Percentiles rank a stretch among this genome's conserved stretches.
phyloP scores from a whole-genome alignment of 2,113 vertebrate genomes.

The Gallinago jamesoni region DNA sequence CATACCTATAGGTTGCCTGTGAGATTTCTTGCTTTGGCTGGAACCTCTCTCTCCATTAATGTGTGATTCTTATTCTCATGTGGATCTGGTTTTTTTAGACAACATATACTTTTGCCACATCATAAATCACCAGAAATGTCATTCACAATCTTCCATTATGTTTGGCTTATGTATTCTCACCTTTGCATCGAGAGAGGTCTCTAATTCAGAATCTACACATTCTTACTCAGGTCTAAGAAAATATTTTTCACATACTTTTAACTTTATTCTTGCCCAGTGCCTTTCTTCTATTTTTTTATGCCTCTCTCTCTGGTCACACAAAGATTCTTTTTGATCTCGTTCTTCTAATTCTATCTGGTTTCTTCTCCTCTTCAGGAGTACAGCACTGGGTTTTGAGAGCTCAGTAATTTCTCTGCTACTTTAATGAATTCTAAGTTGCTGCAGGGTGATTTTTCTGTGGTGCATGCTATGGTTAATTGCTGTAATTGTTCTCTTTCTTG shows the following conservation, averaged over 20 bases:
- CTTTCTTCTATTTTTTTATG: not conserved
- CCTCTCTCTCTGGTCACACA: not conserved
- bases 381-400: not conserved
- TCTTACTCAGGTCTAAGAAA: not conserved
- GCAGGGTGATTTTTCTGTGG: not conserved
- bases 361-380: not conserved
- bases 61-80: not conserved
- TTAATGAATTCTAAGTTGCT: not conserved
- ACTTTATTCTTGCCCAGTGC: not conserved
- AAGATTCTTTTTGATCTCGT: not conserved
- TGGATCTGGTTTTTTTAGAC: not conserved
- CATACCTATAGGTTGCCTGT: not conserved
- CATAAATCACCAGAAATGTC: not conserved
- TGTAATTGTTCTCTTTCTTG: conserved; percentile 35
- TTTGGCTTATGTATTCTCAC: not conserved
- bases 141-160: not conserved
- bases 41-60: not conserved
- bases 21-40: not conserved
- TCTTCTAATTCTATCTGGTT: not conserved
- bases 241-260: not conserved
- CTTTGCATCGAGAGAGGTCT: not conserved
- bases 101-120: not conserved
- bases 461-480: conserved; percentile 9
- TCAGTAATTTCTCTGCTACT: not conserved
- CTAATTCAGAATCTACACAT: not conserved